Evolutionary conservation across 2,888 invertebrate species (phyloP), one percentile per base, ranked within the genome.

Genomic region (Aethes cnicana): DNA sequence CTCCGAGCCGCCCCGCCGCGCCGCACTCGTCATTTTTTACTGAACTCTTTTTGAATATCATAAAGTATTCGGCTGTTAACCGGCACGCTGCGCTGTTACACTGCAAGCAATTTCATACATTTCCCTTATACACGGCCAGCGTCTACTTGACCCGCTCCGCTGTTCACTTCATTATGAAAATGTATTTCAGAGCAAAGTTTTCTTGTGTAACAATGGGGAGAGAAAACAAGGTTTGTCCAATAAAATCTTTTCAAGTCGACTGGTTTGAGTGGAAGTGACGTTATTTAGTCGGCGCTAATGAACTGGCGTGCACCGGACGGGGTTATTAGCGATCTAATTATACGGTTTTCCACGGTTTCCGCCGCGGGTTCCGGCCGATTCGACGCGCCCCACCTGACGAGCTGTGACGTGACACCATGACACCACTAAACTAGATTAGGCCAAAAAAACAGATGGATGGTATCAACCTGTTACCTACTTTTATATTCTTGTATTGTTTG

Each of bases 281-380:
- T 36, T 50, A 44, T 50, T 50, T 50, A 44, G 46, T 52, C 52
- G 39, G 26, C 44, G 46, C 39, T 52, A 52, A 52, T 52, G 52
- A 46, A 46, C 44, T 43, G 20, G 58, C 65, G 64, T 69, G 68
- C 66, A 61, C 63, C 68, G 62, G 62, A 72, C 63, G 64, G 58
- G 59, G 63, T 67, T 71, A 69, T 74, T 75, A 74, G 70, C 67
- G 68, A 68, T 67, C 72, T 75, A 77, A 85, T 85, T 85, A 84
- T 72, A 82, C 70, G 77, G 72, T 64, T 74, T 69, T 77, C 72
- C 74, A 71, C 68, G 70, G 73, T 69, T 74, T 77, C 70, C 73
- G 78, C 69, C 26, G 44, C 72, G 72, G 69, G 72, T 76, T 77
- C 81, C 81, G 77, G 78, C 58, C 54, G 55, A 65, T 68, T 65